Evolutionary conservation across 2,888 invertebrate species (phyloP), one percentile per base, ranked within the genome.

Genomic region (Sepioteuthis lessoniana): DNA sequence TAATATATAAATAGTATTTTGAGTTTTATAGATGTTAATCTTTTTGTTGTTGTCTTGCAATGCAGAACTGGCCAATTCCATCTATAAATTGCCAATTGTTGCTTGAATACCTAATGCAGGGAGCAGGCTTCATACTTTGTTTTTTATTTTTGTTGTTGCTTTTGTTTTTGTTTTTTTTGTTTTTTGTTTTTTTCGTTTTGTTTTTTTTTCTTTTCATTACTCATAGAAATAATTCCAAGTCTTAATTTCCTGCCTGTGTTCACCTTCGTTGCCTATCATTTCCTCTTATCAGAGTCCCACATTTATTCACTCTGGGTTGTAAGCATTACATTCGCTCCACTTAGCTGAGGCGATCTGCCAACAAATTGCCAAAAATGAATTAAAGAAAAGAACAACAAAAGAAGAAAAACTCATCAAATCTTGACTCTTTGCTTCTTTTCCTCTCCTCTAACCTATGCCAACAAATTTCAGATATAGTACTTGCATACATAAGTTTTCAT

Each of bases 221-320:
- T 76, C 19, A n/a, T 76, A 76, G 76, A 76, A 76, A 76, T 76
- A n/a, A 76, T 76, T 76, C 76, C n/a, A 76, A 76, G n/a, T n/a
- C 76, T 76, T 76, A 76, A 76, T 76, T 76, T 76, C 76, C 76
- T 76, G 76, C 19, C n/a, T 35, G 76, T n/a, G 76, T 76, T 76
- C 76, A 16, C 76, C 76, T 76, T 35, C 76, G n/a, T 76, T 76
- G 76, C 16, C 19, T n/a, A 19, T 76, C 76, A 76, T 76, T 76
- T 76, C 76, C 76, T n/a, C 76, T 35, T 76, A 35, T 76, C 25
- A 35, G 76, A 76, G n/a, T 25, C 19, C n/a, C n/a, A 76, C n/a
- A 19, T 76, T 76, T n/a, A 76, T 76, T 76, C n/a, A 76, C 13
- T 76, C 76, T 35, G 76, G 16, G 55, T 19, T 55, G 55, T 55